A percentile compares a stretch with the other conserved stretches of the same genome.
These are phyloP conservation scores for Emydocephalus ijimae DNA, from an alignment of 2,113 vertebrate species.

Conservation along the genomic window DNA sequence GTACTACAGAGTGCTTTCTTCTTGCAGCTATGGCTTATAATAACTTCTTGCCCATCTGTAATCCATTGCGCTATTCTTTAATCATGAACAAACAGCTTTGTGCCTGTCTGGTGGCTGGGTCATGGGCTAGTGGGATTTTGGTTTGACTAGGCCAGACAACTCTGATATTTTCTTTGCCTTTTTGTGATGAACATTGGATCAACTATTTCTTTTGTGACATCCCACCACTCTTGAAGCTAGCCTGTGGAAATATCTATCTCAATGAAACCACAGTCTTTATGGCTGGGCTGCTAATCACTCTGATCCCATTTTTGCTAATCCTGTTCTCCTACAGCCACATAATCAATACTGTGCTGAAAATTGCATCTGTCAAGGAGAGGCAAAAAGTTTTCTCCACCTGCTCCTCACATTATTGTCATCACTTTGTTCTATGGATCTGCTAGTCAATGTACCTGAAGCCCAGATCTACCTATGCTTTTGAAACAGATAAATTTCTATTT, in stretches of 20 bases:
- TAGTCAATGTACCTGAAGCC: conserved; percentile 3
- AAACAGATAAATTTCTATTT: conserved; percentile 1
- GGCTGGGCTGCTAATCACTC: conserved; percentile 7
- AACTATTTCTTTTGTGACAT: conserved; percentile 16
- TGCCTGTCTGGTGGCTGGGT: conserved; percentile 5
- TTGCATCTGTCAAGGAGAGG: not conserved
- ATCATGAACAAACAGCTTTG: conserved; percentile 36
- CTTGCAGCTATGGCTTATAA: conserved; percentile 36
- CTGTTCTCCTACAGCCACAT: conserved; percentile 1
- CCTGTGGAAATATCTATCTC: not conserved
- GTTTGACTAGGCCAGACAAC: not conserved
- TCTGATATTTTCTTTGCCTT: not conserved
- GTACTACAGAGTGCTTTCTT: conserved; percentile 38
- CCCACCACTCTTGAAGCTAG: not conserved
- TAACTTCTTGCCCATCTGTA: conserved; percentile 31
- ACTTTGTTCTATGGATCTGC: conserved; percentile 22
- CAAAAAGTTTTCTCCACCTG: conserved; percentile 13
- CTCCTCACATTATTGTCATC: conserved; percentile 5
- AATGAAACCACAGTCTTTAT: conserved; percentile 15
- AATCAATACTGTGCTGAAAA: conserved; percentile 6
- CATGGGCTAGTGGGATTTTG: conserved; percentile 1
- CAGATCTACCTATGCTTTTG: not conserved
- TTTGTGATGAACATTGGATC: not conserved
- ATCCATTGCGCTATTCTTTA: not conserved
- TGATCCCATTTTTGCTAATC: conserved; percentile 7